phyloP scores from a whole-genome alignment of 2,888 invertebrate genomes.

The Gonocerus acuteangulatus region DNA sequence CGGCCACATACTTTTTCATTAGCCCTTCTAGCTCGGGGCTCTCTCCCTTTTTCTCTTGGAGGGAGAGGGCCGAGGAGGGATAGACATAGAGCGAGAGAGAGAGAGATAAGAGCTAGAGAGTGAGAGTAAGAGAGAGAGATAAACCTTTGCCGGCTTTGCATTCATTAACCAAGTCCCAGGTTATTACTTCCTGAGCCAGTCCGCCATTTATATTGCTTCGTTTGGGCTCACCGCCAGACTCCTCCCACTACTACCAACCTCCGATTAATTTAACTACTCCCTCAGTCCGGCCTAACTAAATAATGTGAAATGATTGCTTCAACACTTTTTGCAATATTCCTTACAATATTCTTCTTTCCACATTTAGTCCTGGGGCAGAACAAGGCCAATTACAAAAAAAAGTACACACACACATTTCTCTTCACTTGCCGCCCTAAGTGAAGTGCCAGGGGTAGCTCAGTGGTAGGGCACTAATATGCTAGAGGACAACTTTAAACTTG shows the following conservation, averaged over 20 bases:
- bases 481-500: too few relatives aligned
- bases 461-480: too few relatives aligned
- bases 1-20: conserved; percentile 22
- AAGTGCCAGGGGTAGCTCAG: too few relatives aligned
- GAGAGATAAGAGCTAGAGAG: not conserved
- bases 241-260: not conserved
- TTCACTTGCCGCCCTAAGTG: too few relatives aligned
- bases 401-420: too few relatives aligned
- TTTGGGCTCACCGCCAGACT: not conserved
- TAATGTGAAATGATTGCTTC: not conserved
- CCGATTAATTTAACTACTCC: not conserved
- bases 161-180: not conserved
- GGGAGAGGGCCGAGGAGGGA: not conserved
- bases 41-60: not conserved
- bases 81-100: not conserved
- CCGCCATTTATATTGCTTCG: conserved; percentile 1
- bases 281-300: not conserved
- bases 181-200: not conserved
- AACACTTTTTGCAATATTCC: too few relatives aligned
- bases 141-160: not conserved
- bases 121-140: not conserved
- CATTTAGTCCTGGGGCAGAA: too few relatives aligned
- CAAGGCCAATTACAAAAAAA: too few relatives aligned
- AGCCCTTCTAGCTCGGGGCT: not conserved
- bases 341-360: too few relatives aligned